Evolutionary conservation across 2,888 invertebrate species (phyloP), one percentile per base, ranked within the genome.

Genomic region (Ephialtes manifestator): DNA sequence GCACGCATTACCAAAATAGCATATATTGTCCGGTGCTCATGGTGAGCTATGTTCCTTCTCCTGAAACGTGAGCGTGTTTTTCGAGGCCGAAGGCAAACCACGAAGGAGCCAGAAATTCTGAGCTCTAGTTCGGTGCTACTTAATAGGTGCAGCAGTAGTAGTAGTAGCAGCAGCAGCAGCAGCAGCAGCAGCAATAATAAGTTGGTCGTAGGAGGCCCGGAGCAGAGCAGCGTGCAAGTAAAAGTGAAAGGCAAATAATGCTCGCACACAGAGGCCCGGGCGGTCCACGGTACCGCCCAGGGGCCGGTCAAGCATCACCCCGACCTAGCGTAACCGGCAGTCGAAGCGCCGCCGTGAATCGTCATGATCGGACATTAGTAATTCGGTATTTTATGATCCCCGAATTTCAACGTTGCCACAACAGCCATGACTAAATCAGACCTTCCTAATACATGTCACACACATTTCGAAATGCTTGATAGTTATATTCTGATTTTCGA

Each of bases 221-320:
- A 72, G 72, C 71, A 24, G 39, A 20, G 81, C 78, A 81, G 86
- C 86, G 82, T 84, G 85, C 58, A 89, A 90, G 88, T 88, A 90
- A 90, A 92, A 92, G 92, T 92, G 93, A 93, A 93, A 92, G 93
- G 92, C 85, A 68, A 46, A 74, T 60, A 46, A 88, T 77, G 71
- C 46, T 15, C 43, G 53, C n/a, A 72, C 58, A 53, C 77, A 35
- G 13, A 13, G 68, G 43, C 53, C 24, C 70, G 63, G 58, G 72
- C 60, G 78, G 46, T 13, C 18, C 63, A n/a, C 15, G 18, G 63
- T 2, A 28, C 43, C 74, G 28, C 51, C 51, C 48, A 46, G 68
- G n/a, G 43, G 31, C 67, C 46, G 46, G 65, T 43, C 58, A 18
- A 51, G 76, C 89, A 89, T 88, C 88, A 87, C 86, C 91, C 88